These are phyloP conservation scores for Rhabdomys dilectus DNA, from an alignment of 2,113 vertebrate species.

Conservation along the genomic window DNA sequence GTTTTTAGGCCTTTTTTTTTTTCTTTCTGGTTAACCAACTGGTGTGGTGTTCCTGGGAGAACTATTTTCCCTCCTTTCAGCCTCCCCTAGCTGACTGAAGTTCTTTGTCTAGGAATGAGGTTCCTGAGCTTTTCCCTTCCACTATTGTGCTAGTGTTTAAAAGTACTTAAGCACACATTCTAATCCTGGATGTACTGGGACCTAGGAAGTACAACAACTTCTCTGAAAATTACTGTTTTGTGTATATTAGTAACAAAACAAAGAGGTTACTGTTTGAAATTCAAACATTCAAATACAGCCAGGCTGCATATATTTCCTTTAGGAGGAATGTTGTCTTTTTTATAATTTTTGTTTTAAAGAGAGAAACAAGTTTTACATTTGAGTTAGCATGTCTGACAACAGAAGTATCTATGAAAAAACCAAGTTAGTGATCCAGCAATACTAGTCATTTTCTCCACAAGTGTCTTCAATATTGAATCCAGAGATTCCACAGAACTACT, in stretches of 20 bases:
- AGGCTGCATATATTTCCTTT: neutral
- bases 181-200: neutral
- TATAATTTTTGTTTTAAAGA: conserved; percentile 49
- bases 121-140: neutral
- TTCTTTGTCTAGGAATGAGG: neutral
- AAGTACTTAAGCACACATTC: neutral
- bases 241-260: neutral
- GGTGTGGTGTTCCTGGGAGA: neutral
- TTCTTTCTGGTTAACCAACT: neutral
- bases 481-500: neutral
- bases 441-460: neutral
- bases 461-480: neutral
- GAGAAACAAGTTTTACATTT: conserved; percentile 27
- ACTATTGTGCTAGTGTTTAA: neutral
- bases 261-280: conserved; percentile 26
- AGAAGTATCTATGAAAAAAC: neutral
- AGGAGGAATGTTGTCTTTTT: conserved; percentile 15
- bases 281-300: conserved; percentile 44
- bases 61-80: neutral
- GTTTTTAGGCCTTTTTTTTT: neutral
- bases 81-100: neutral
- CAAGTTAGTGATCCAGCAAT: neutral
- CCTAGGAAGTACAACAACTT: neutral
- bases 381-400: neutral
- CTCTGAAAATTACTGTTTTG: neutral